These are phyloP conservation scores for Tortrix viridana DNA, from an alignment of 2,888 invertebrate species.

Conservation along the genomic window DNA sequence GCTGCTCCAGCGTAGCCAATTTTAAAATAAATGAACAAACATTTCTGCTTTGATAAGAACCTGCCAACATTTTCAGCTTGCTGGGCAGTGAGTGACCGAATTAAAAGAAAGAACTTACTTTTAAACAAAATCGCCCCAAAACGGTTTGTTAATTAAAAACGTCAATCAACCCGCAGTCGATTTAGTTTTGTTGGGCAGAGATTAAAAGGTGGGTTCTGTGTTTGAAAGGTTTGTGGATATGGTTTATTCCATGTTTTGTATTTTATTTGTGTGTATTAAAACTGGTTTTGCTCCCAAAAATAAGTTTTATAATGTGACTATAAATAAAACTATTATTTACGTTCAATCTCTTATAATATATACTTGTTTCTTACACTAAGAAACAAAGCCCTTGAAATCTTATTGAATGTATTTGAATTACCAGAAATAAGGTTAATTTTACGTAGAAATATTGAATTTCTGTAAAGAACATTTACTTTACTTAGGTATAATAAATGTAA, in stretches of 20 bases:
- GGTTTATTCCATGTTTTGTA: neutral
- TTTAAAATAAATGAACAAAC: neutral
- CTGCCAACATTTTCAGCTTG: neutral
- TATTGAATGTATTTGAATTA: no score
- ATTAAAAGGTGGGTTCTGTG: constrained; percentile 44
- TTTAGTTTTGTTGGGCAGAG: constrained; percentile 57
- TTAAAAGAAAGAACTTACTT: constrained; percentile 48
- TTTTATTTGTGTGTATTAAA: neutral
- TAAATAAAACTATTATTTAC: no score
- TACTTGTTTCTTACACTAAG: no score
- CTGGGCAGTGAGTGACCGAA: constrained; percentile 13
- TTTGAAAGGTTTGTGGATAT: constrained; percentile 15
- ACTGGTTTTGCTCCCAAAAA: neutral
- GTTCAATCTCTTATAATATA: no score
- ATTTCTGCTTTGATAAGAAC: neutral
- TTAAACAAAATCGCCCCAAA: constrained; percentile 54
- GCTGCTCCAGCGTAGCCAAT: neutral
- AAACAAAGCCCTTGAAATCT: no score
- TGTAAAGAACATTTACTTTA: no score
- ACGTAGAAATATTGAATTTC: no score
- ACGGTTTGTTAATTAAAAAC: constrained; percentile 73
- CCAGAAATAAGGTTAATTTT: no score
- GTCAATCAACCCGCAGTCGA: constrained; percentile 67
- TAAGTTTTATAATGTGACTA: neutral
- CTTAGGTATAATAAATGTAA: no score